Evolutionary conservation across 2,888 invertebrate genomes (phyloP), one percentile per base, ranked within the genome.

Genomic region (Embidobia sp.): DNA sequence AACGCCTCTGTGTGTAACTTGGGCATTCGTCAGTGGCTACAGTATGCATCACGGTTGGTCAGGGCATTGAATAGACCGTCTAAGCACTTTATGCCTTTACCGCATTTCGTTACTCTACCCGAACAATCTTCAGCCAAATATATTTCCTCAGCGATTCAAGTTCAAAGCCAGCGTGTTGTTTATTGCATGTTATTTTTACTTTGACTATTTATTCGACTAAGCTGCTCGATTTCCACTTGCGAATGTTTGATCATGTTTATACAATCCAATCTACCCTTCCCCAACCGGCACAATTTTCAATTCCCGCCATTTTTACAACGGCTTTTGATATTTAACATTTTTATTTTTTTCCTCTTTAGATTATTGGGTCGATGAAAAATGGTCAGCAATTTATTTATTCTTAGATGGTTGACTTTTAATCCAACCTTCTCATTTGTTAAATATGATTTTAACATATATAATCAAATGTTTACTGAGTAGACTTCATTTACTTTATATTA

Each of bases 81-180:
- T 53, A 51, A 72, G 55, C 72, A 59, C 72, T 72, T 72, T 63
- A 55, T 31, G 48, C 44, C 51, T 19, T 37, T 10, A 13, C 31
- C 67, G 31, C 55, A 26, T 55, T 66, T 33, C 33, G 13, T 35
- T 22, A 26, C 55, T 59, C 22, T 1, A 42, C 6, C 13, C 42
- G 11, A 48, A 27, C 2, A 26, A 31, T 61, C 61, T 42, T 42
- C 8, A 31, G n/a, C 18, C 7, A 42, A 18, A 42, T 27, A 55
- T n/a, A 55, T 55, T 18, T 29, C 16, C 7, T 4, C 16, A 27
- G 29, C 26, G 37, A 53, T 27, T 53, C 40, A 42, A 42, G 18
- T 29, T 55, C 55, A 55, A 27, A 55, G 40, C 8, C 29, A 18
- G 18, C 27, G 6, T 2, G 29, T 27, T 55, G 42, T 55, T 55